phyloP scores from a whole-genome alignment of 2,888 invertebrate species.

The Eilema griseolum region DNA sequence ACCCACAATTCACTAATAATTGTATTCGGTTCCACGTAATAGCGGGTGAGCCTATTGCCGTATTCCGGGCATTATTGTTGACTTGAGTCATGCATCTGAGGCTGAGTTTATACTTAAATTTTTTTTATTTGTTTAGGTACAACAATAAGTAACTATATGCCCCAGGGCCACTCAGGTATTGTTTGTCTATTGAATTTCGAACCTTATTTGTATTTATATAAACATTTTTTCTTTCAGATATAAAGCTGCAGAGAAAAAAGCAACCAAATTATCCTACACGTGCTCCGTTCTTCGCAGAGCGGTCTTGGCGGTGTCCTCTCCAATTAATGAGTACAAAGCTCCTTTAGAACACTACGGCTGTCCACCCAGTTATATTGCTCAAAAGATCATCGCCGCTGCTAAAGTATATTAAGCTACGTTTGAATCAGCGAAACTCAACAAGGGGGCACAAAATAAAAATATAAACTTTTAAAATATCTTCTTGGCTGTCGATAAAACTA shows the following conservation, averaged over 20 bases:
- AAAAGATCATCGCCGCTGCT: slow-evolving; percentile 58
- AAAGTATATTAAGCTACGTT: background rate
- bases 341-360: slow-evolving; percentile 63
- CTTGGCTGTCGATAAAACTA: too few relatives aligned
- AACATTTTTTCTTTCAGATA: slow-evolving; percentile 56
- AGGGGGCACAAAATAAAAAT: background rate
- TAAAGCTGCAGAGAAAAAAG: slow-evolving; percentile 58
- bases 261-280: slow-evolving; percentile 47
- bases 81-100: too few relatives aligned
- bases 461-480: background rate
- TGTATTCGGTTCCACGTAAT: too few relatives aligned
- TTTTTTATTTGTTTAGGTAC: too few relatives aligned
- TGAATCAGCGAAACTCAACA: background rate
- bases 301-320: slow-evolving; percentile 56
- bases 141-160: too few relatives aligned
- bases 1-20: too few relatives aligned
- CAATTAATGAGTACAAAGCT: slow-evolving; percentile 65
- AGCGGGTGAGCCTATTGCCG: too few relatives aligned
- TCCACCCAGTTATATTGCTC: slow-evolving; percentile 63
- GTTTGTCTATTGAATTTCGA: too few relatives aligned
- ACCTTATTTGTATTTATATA: too few relatives aligned
- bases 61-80: too few relatives aligned
- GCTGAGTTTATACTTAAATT: too few relatives aligned
- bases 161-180: too few relatives aligned
- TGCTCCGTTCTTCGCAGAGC: slow-evolving; percentile 63